Conservation (phyloP, 1,140 invertebrate species). For the Drosophila murphyi region DNA sequence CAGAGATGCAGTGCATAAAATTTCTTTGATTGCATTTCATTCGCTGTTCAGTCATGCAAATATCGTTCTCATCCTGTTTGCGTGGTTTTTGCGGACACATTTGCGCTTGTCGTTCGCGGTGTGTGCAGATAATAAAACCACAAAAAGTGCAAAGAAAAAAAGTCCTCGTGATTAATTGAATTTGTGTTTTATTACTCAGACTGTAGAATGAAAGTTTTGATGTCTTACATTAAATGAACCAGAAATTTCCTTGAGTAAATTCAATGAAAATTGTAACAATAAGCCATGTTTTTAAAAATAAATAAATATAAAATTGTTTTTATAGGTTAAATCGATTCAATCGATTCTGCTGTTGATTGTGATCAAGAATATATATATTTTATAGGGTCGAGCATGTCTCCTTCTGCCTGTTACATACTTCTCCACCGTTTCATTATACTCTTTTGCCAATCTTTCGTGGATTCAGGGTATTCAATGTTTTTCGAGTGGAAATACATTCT, state of each 20-base stretch:
- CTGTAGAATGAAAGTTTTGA: background rate
- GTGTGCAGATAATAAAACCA: background rate
- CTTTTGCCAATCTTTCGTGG: too few relatives aligned
- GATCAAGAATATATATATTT: too few relatives aligned
- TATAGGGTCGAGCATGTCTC: too few relatives aligned
- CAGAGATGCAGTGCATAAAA: constrained; percentile 21
- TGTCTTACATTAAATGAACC: background rate
- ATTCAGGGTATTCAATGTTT: background rate
- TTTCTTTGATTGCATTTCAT: constrained; percentile 50
- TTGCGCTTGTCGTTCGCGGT: constrained; percentile 41
- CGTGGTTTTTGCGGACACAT: constrained; percentile 12
- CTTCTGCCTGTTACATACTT: too few relatives aligned
- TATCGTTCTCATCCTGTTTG: constrained; percentile 16
- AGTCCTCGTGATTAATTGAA: constrained; percentile 38
- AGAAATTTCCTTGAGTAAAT: background rate
- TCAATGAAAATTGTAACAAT: background rate
- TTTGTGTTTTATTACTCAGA: constrained; percentile 15
- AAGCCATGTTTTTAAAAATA: background rate
- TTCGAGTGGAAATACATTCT: background rate
- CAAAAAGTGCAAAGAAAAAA: constrained; percentile 22
- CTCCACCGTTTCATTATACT: too few relatives aligned
- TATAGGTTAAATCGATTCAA: too few relatives aligned
- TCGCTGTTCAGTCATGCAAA: constrained; percentile 36
- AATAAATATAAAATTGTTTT: background rate
- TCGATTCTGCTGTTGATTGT: too few relatives aligned